phyloP scores from a whole-genome alignment of 2,797 vertebrate species.

The Triplophysa bombifrons region DNA sequence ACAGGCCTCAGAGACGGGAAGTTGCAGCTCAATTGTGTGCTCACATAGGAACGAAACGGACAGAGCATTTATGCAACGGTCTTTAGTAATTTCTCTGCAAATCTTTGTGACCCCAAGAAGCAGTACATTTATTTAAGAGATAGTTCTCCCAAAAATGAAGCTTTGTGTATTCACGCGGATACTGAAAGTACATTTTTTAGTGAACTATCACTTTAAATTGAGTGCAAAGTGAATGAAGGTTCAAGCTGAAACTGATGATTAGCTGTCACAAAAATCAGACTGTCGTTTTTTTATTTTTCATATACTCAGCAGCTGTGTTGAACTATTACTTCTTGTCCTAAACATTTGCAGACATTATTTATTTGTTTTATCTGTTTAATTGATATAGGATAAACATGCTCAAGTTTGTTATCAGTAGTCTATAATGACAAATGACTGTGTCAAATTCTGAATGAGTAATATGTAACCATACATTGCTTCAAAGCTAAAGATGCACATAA shows the following conservation, averaged over 20 bases:
- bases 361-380: slow-evolving; percentile 21
- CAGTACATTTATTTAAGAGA: neutral
- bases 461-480: neutral
- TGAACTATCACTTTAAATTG: neutral
- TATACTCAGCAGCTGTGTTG: neutral
- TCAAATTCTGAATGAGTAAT: neutral
- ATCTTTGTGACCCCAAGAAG: neutral
- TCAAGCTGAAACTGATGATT: slow-evolving; percentile 4
- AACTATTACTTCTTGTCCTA: slow-evolving; percentile 5
- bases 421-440: neutral
- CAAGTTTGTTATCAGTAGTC: neutral
- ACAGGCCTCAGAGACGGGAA: neutral
- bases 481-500: neutral
- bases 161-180: neutral
- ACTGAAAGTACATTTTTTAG: neutral
- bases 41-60: neutral
- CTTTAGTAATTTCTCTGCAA: neutral
- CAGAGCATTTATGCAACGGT: slow-evolving; percentile 6
- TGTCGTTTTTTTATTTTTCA: neutral
- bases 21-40: slow-evolving; percentile 31
- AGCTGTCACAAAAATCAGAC: neutral
- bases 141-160: neutral
- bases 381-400: neutral
- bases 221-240: neutral
- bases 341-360: slow-evolving; percentile 2